Evolutionary conservation across 2,113 vertebrate genomes (phyloP).

Genomic region (Grus americana): DNA sequence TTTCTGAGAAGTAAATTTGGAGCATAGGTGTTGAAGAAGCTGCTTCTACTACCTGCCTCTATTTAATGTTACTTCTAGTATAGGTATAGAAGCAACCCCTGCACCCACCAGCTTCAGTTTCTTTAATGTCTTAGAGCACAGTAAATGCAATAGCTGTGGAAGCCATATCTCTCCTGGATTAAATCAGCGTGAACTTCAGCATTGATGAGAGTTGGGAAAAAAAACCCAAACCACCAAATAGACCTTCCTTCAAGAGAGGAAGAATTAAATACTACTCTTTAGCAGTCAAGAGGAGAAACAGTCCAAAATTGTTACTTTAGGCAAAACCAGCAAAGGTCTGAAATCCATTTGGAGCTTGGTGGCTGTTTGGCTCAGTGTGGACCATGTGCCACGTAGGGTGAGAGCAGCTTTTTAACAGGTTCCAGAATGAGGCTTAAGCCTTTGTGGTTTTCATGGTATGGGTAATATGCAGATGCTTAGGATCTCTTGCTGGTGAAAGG

Average conservation of each 20-base stretch:
- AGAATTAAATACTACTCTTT: neutral
- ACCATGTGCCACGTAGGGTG: rapidly evolving
- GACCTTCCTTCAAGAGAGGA: neutral
- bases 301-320: neutral
- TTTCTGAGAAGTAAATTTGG: neutral
- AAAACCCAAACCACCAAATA: neutral
- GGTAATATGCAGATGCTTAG: neutral
- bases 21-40: neutral
- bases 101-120: neutral
- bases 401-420: neutral
- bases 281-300: neutral
- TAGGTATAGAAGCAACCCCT: neutral
- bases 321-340: neutral
- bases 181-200: neutral
- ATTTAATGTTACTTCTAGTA: neutral
- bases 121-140: neutral
- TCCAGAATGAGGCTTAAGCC: neutral
- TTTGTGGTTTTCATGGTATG: neutral
- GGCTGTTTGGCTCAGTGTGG: neutral
- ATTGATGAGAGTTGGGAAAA: neutral
- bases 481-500: neutral
- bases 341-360: neutral
- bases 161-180: neutral
- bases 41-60: neutral
- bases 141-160: neutral